phyloP scores from a whole-genome alignment of 2,888 invertebrate genomes.

The Xestia ashworthii region DNA sequence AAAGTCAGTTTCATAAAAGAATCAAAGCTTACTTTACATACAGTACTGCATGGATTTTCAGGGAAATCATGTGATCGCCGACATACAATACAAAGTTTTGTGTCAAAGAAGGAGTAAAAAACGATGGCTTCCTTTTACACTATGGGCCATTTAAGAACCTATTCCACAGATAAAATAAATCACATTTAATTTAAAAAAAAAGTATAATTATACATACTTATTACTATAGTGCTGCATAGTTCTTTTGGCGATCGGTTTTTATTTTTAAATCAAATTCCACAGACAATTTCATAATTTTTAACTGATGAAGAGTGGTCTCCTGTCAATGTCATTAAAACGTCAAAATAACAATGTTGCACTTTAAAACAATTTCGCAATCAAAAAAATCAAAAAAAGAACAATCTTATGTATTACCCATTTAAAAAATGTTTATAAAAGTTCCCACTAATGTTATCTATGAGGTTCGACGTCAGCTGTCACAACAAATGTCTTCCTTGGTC shows the following conservation, averaged over 20 bases:
- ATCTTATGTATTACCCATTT: conserved; percentile 29
- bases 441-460: conserved; percentile 83
- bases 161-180: neutral
- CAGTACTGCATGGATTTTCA: neutral
- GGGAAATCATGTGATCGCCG: neutral
- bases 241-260: neutral
- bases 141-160: neutral
- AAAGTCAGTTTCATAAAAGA: neutral
- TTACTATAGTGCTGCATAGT: neutral
- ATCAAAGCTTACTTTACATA: neutral
- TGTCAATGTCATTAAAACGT: neutral
- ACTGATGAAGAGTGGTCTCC: neutral
- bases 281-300: neutral
- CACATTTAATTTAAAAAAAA: neutral
- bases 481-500: conserved; percentile 75
- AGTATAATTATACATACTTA: neutral
- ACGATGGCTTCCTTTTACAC: neutral
- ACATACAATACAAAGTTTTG: neutral
- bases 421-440: conserved; percentile 63
- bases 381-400: conserved; percentile 17
- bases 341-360: neutral
- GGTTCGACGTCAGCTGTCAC: conserved; percentile 84
- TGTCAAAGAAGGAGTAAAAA: neutral
- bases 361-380: conserved; percentile 22
- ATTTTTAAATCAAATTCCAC: neutral